Conservation (phyloP, 2,888 invertebrate species). For the Malthinus flaveolus region DNA sequence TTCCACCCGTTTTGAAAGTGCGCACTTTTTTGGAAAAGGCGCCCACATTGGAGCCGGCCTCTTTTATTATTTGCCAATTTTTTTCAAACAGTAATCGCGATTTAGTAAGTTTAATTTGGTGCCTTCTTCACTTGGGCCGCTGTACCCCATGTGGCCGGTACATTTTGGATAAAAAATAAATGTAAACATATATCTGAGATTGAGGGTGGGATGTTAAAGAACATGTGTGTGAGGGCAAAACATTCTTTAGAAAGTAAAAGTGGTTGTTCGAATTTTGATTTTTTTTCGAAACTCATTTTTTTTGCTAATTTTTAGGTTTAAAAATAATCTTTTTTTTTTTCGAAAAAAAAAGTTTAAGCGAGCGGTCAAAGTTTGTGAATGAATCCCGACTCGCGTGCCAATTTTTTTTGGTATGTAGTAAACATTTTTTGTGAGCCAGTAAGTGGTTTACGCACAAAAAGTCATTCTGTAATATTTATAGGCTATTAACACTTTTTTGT, state of each 20-base stretch:
- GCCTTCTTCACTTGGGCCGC: slow-evolving; percentile 14
- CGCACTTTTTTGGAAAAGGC: neutral
- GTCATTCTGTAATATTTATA: slow-evolving; percentile 31
- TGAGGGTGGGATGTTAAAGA: slow-evolving; percentile 28
- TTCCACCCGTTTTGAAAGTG: neutral
- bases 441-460: slow-evolving; percentile 33
- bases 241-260: slow-evolving; percentile 31
- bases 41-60: neutral
- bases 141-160: slow-evolving; percentile 33
- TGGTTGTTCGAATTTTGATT: slow-evolving; percentile 13
- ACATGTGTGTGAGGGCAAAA: slow-evolving; percentile 24
- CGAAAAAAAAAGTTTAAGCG: slow-evolving; percentile 11
- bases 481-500: slow-evolving; percentile 33
- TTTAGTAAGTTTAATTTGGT: neutral
- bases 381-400: slow-evolving; percentile 30
- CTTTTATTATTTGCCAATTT: neutral
- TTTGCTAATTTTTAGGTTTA: neutral
- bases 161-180: slow-evolving; percentile 30
- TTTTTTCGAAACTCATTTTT: slow-evolving; percentile 8
- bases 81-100: neutral
- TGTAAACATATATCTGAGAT: slow-evolving; percentile 35
- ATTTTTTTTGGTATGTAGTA: slow-evolving; percentile 27
- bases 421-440: slow-evolving; percentile 27
- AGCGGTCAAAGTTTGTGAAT: slow-evolving; percentile 21
- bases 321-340: slow-evolving; percentile 1